These are phyloP conservation scores for Clytia hemisphaerica DNA, from an alignment of 30 jellyfish, hydroid and myxozoan species.

Conservation along the genomic window DNA sequence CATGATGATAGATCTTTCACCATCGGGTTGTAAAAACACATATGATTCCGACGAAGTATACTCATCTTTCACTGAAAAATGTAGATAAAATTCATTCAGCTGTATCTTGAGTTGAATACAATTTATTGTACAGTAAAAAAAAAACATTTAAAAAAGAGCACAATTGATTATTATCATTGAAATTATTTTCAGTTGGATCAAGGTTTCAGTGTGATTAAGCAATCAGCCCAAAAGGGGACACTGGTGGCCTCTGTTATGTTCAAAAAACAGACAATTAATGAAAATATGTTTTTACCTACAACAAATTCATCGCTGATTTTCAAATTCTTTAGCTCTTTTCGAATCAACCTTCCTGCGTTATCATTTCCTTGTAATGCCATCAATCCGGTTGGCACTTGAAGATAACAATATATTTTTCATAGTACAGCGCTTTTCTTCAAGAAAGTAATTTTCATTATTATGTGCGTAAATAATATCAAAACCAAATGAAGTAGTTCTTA, in stretches of 20 bases:
- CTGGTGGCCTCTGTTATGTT: no score
- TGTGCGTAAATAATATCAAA: no score
- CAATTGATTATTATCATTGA: not conserved
- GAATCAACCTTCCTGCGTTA: conserved; percentile 61
- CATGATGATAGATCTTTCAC: conserved; percentile 80
- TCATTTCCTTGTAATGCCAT: conserved; percentile 85
- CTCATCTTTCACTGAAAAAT: conserved; percentile 47
- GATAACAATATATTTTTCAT: not conserved
- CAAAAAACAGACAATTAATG: no score
- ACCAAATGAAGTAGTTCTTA: not conserved
- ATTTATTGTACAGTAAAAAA: no score
- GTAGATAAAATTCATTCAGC: no score
- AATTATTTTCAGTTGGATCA: not conserved
- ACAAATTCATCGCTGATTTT: conserved; percentile 53
- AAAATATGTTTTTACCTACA: conserved; percentile 54
- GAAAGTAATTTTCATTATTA: no score
- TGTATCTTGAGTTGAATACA: no score
- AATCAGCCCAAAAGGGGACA: no score
- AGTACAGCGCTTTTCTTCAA: no score
- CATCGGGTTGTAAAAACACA: conserved; percentile 88
- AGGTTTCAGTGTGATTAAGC: not conserved
- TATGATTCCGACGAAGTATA: conserved; percentile 82
- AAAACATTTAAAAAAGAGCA: no score
- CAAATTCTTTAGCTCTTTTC: conserved; percentile 58
- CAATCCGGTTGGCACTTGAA: conserved; percentile 81